Percentiles rank a stretch among this genome's conserved stretches.
These are phyloP conservation scores for Bellardia pandia DNA, from an alignment of 2,888 invertebrate genomes.

Conservation along the genomic window DNA sequence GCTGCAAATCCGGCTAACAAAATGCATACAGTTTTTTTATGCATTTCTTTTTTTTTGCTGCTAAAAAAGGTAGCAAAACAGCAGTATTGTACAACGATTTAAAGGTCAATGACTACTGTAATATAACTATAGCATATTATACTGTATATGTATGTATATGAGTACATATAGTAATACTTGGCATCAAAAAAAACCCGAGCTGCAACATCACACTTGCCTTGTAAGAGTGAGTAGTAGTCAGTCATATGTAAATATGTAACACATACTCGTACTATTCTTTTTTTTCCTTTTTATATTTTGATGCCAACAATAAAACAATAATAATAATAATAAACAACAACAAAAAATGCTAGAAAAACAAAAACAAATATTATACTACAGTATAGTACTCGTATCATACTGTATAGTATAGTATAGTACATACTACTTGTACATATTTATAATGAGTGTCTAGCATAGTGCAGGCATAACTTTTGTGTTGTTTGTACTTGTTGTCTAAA, in stretches of 20 bases:
- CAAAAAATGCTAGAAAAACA: constrained; percentile 12
- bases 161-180: constrained; percentile 3
- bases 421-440: not conserved
- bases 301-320: constrained; percentile 38
- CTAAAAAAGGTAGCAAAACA: constrained; percentile 39
- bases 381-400: not conserved
- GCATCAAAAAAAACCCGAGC: constrained; percentile 51
- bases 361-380: constrained; percentile 25
- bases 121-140: not conserved
- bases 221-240: constrained; percentile 1
- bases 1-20: constrained; percentile 58
- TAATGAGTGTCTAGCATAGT: constrained; percentile 48
- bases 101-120: constrained; percentile 72
- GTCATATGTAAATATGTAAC: constrained; percentile 21
- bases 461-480: constrained; percentile 51
- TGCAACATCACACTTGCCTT: constrained; percentile 15
- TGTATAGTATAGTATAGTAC: not conserved
- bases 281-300: not conserved
- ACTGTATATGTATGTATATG: not conserved
- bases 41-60: not conserved
- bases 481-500: constrained; percentile 24
- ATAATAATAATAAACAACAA: constrained; percentile 30
- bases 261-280: not conserved
- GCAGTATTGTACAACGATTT: constrained; percentile 60
- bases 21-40: constrained; percentile 6